These are phyloP conservation scores for Neodiprion lecontei DNA, from an alignment of 1,140 invertebrate genomes.

Conservation along the genomic window DNA sequence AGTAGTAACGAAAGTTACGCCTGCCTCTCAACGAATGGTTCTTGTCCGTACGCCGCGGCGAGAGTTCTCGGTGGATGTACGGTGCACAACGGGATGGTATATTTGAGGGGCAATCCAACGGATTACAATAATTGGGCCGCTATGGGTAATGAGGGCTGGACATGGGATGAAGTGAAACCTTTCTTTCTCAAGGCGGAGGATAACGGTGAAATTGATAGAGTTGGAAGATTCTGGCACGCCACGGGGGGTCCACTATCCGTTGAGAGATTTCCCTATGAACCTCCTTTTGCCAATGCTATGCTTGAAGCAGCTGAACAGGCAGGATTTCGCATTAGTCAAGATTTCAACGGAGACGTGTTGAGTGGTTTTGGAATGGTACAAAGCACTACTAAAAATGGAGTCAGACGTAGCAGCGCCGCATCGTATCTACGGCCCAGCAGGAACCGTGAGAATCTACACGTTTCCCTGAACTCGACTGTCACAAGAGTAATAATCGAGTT, in stretches of 20 bases:
- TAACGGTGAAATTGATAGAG: slow-evolving; percentile 20
- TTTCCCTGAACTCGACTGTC: slow-evolving; percentile 72
- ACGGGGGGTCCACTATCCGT: slow-evolving; percentile 46
- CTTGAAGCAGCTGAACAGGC: slow-evolving; percentile 62
- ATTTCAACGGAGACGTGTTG: slow-evolving; percentile 55
- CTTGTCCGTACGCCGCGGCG: slow-evolving; percentile 53
- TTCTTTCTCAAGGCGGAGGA: too few species aligned
- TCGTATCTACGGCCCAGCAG: slow-evolving; percentile 71
- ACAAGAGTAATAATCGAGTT: slow-evolving; percentile 69
- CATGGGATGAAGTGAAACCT: slow-evolving; percentile 57
- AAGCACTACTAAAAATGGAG: slow-evolving; percentile 67
- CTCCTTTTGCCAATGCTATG: slow-evolving; percentile 63
- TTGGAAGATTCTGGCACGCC: slow-evolving; percentile 46
- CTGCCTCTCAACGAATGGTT: slow-evolving; percentile 69
- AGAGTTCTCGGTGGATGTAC: slow-evolving; percentile 66
- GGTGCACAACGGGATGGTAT: slow-evolving; percentile 56
- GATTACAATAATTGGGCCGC: not conserved
- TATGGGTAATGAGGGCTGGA: slow-evolving; percentile 67
- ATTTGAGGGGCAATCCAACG: too few species aligned
- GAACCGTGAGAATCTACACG: slow-evolving; percentile 73
- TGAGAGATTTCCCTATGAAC: slow-evolving; percentile 59
- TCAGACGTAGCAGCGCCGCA: slow-evolving; percentile 70
- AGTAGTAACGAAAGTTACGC: slow-evolving; percentile 83
- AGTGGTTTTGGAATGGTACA: slow-evolving; percentile 62
- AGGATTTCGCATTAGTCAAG: too few species aligned